phyloP scores from a whole-genome alignment of 2,113 vertebrate genomes.

The Ailuropoda melanoleuca region DNA sequence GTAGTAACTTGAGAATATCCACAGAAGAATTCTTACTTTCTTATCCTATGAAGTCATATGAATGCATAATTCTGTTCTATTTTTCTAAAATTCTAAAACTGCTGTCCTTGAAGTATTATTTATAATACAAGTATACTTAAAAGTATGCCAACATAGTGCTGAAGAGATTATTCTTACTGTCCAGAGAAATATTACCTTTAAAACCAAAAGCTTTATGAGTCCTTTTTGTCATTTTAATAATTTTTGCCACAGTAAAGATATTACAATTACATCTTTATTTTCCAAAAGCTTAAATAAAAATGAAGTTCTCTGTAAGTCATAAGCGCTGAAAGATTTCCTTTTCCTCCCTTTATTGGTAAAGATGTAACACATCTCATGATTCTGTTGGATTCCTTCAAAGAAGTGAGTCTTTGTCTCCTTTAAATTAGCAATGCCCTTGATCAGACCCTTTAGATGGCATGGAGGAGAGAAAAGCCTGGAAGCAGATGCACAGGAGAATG shows the following conservation, averaged over 20 bases:
- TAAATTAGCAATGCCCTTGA: background rate
- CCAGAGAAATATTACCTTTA: background rate
- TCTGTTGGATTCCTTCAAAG: background rate
- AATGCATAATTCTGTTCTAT: background rate
- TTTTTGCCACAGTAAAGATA: background rate
- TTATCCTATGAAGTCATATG: background rate
- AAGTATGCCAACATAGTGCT: background rate
- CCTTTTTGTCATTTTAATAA: background rate
- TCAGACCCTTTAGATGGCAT: background rate
- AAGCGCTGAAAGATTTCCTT: background rate
- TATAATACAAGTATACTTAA: background rate
- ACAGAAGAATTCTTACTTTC: background rate
- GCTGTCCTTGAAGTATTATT: background rate
- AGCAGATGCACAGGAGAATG: background rate
- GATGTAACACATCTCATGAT: background rate
- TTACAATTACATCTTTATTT: background rate
- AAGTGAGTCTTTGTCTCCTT: background rate
- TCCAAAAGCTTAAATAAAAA: background rate
- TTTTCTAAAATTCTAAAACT: background rate
- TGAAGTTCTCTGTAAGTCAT: background rate
- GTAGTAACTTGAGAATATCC: background rate
- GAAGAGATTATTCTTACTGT: background rate
- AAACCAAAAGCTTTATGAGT: background rate
- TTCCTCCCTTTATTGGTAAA: background rate
- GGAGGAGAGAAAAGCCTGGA: background rate